Percentiles rank a stretch among this genome's conserved stretches.
These are phyloP conservation scores for Eutrigla gurnardus DNA, from an alignment of 2,797 vertebrate genomes.

Conservation along the genomic window DNA sequence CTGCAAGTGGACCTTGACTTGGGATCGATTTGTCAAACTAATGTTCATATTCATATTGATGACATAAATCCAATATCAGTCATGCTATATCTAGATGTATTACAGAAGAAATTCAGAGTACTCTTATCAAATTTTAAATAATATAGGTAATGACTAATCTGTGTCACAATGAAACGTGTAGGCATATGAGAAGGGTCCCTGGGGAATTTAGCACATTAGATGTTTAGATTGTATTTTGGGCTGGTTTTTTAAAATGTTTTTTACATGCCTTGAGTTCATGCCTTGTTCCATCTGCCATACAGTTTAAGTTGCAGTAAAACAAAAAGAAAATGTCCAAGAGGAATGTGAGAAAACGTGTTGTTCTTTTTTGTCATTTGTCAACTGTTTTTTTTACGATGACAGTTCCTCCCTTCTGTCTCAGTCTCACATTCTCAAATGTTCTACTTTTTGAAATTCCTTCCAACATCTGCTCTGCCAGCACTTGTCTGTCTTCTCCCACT, in stretches of 20 bases:
- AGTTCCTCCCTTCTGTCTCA: slow-evolving; percentile 18
- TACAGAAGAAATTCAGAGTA: no score
- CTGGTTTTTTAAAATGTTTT: not conserved
- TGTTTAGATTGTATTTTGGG: not conserved
- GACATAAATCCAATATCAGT: no score
- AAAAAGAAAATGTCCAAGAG: not conserved
- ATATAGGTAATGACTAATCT: no score
- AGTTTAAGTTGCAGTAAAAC: not conserved
- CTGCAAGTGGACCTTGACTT: not conserved
- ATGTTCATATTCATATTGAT: no score
- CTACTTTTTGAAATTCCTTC: slow-evolving; percentile 63
- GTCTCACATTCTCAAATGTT: slow-evolving; percentile 32
- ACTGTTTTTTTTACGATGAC: slow-evolving; percentile 21
- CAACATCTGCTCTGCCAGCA: slow-evolving; percentile 49
- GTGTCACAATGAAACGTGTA: not conserved
- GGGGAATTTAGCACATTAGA: not conserved
- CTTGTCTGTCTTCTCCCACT: slow-evolving; percentile 44
- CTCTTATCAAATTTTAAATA: no score
- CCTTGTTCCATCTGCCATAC: not conserved
- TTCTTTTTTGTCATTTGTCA: not conserved
- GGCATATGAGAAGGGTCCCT: not conserved
- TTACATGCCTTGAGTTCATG: not conserved
- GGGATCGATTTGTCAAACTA: not conserved
- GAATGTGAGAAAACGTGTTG: not conserved
- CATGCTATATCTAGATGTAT: no score